Evolutionary conservation across 2,113 vertebrate genomes (phyloP).

Genomic region (Xiphias gladius): DNA sequence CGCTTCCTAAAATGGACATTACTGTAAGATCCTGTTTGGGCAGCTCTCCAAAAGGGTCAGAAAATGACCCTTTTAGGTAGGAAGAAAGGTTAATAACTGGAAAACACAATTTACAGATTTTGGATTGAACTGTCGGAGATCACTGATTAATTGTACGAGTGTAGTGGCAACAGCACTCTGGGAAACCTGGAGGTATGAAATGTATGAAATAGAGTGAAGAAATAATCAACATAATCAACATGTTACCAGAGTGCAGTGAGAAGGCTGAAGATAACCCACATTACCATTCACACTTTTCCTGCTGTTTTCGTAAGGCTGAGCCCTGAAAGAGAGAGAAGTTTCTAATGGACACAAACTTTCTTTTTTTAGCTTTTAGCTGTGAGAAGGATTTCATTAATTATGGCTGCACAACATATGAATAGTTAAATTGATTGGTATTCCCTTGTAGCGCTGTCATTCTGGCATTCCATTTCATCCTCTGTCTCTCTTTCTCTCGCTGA

Average conservation of each 20-base stretch:
- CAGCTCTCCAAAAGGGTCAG: not conserved
- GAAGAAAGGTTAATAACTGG: no score
- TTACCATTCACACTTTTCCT: not conserved
- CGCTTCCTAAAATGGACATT: no score
- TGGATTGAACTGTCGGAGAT: not conserved
- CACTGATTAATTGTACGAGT: no score
- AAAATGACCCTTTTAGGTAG: not conserved
- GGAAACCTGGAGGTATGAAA: not conserved
- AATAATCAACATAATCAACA: conserved; percentile 2
- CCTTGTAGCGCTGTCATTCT: conserved; percentile 26
- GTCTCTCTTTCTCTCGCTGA: conserved; percentile 20
- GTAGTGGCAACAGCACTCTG: no score
- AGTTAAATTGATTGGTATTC: conserved; percentile 61
- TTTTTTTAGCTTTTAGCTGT: not conserved
- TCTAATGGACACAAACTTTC: not conserved
- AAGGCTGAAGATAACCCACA: not conserved
- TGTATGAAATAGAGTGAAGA: not conserved
- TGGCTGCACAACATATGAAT: conserved; percentile 41
- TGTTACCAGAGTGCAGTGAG: not conserved
- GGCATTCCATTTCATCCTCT: conserved; percentile 45
- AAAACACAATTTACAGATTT: no score
- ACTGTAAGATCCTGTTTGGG: not conserved
- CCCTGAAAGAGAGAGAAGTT: not conserved
- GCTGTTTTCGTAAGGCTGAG: not conserved
- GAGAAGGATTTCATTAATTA: conserved; percentile 50